These are phyloP conservation scores for Nyctalus aviator DNA, from an alignment of 2,797 vertebrate genomes.

Conservation along the genomic window DNA sequence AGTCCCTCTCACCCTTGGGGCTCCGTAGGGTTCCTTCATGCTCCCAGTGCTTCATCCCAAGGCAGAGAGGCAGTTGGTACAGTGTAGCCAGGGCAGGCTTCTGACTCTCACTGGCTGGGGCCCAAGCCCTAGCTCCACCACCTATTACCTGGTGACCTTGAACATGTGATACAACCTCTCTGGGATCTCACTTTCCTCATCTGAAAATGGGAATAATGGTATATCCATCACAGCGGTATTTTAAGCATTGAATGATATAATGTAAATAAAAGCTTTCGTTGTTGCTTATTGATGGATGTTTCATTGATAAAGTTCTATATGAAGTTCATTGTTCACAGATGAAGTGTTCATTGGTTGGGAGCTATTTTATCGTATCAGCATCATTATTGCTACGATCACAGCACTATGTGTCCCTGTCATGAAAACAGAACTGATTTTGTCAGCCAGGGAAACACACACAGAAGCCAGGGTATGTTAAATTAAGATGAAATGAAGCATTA, in stretches of 20 bases:
- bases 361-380: background rate
- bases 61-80: conserved; percentile 54
- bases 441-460: background rate
- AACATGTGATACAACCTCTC: background rate
- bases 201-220: conserved; percentile 22
- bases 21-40: conserved; percentile 28
- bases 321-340: conserved; percentile 8
- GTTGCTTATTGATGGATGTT: background rate
- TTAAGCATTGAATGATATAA: background rate
- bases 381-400: background rate
- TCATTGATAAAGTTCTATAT: conserved; percentile 36
- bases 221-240: background rate
- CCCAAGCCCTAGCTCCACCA: background rate
- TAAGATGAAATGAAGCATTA: background rate
- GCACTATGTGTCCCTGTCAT: background rate
- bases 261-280: background rate
- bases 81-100: background rate
- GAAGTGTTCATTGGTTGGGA: background rate
- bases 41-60: background rate
- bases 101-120: background rate
- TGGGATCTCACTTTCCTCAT: background rate
- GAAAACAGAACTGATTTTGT: background rate
- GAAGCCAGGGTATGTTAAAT: background rate
- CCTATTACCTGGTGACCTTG: background rate
- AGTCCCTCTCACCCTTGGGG: conserved; percentile 78